phyloP scores from a whole-genome alignment of 2,797 vertebrate species.

The Clarias laeviceps region DNA sequence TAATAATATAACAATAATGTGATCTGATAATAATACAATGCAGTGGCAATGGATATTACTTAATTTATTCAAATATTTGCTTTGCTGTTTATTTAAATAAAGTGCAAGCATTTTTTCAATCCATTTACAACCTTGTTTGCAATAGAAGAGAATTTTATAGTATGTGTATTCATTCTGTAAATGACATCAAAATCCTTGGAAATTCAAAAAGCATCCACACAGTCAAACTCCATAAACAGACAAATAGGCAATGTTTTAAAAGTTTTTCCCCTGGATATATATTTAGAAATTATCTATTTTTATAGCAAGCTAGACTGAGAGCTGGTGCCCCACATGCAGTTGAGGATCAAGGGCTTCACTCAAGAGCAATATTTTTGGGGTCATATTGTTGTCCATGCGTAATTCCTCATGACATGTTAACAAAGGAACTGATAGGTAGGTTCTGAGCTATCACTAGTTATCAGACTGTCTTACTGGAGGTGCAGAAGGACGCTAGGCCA shows the following conservation, averaged over 20 bases:
- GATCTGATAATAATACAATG: too few relatives aligned
- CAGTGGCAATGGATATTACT: too few relatives aligned
- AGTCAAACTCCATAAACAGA: not conserved
- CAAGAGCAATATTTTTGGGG: not conserved
- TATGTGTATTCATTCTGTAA: not conserved
- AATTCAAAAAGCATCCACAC: not conserved
- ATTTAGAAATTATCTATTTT: not conserved
- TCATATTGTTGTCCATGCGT: not conserved
- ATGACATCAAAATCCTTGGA: not conserved
- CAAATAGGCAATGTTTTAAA: not conserved
- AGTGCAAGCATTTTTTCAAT: not conserved
- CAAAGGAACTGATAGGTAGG: conserved; percentile 70
- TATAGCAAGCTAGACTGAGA: not conserved
- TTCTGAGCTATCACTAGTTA: conserved; percentile 61
- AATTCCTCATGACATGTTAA: conserved; percentile 54
- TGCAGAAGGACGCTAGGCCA: conserved; percentile 7
- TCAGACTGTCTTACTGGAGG: conserved; percentile 33
- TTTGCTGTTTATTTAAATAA: not conserved
- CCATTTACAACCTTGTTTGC: not conserved
- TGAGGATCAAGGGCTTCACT: not conserved
- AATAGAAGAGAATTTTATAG: not conserved
- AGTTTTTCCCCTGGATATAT: not conserved
- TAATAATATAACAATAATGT: not conserved
- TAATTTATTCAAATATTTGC: not conserved
- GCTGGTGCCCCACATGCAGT: not conserved